Conservation (phyloP, 2,888 invertebrate genomes). For the Drosophila aldrichi region DNA sequence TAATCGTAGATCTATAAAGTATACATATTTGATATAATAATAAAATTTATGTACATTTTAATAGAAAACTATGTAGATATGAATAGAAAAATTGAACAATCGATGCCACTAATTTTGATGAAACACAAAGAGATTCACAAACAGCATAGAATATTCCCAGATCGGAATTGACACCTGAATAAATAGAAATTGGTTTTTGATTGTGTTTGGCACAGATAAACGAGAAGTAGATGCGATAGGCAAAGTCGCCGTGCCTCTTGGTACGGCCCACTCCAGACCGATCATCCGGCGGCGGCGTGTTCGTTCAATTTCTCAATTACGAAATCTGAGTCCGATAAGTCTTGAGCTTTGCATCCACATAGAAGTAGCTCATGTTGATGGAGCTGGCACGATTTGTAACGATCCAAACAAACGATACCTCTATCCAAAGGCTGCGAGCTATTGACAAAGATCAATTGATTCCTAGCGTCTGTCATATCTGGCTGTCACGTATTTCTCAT, state of each 20-base stretch:
- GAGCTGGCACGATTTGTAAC: neutral
- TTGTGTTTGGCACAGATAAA: neutral
- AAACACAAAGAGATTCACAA: neutral
- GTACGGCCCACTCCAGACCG: slow-evolving; percentile 10
- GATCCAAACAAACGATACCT: slow-evolving; percentile 2
- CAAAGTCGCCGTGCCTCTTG: neutral
- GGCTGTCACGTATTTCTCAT: neutral
- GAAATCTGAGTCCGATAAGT: slow-evolving; percentile 30
- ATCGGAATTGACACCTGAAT: neutral
- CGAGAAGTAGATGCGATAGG: slow-evolving; percentile 1
- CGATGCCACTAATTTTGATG: neutral
- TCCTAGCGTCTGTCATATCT: neutral
- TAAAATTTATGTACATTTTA: neutral
- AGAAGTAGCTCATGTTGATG: neutral
- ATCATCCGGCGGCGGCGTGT: slow-evolving; percentile 15
- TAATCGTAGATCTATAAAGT: too few species aligned
- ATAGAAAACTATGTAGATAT: neutral
- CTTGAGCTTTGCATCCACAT: slow-evolving; percentile 9
- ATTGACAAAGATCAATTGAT: slow-evolving; percentile 1
- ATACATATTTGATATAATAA: neutral
- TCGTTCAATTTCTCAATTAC: slow-evolving; percentile 13
- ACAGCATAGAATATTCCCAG: neutral
- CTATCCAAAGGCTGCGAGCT: neutral
- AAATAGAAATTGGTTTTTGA: neutral
- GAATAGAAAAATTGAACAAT: neutral